These are phyloP conservation scores for Rhopalosiphum nymphaeae DNA, from an alignment of 2,888 invertebrate species.

Conservation along the genomic window DNA sequence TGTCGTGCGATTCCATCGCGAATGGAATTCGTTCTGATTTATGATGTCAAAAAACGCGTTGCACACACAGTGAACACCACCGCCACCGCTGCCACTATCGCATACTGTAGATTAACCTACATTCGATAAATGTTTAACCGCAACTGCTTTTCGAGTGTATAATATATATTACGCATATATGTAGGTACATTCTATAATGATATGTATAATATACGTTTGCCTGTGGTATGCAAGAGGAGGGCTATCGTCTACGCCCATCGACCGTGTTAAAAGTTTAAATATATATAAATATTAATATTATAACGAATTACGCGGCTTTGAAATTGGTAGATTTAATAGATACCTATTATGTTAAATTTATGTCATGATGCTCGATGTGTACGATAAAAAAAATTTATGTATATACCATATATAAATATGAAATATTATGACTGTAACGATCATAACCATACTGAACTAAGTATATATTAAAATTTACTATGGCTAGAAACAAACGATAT, in stretches of 20 bases:
- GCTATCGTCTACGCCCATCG: background rate
- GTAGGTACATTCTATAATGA: background rate
- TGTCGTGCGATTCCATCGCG: constrained; percentile 16
- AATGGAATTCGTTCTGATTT: constrained; percentile 40
- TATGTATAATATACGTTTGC: background rate
- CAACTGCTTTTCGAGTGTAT: background rate
- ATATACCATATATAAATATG: background rate
- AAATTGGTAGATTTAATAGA: background rate
- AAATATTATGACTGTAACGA: background rate
- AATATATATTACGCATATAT: background rate
- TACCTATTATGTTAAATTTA: background rate
- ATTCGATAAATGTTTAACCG: constrained; percentile 20
- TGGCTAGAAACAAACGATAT: background rate
- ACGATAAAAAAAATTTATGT: background rate
- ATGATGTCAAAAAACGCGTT: constrained; percentile 31
- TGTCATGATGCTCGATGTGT: background rate
- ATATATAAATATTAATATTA: background rate
- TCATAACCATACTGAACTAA: background rate
- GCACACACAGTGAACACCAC: background rate
- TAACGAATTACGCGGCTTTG: background rate
- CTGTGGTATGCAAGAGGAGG: background rate
- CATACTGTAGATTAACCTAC: constrained; percentile 42
- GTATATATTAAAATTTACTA: background rate
- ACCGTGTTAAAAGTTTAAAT: background rate
- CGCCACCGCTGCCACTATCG: background rate